These are phyloP conservation scores for Neopipo cinnamomea DNA, from an alignment of 2,113 vertebrate genomes.

Conservation along the genomic window DNA sequence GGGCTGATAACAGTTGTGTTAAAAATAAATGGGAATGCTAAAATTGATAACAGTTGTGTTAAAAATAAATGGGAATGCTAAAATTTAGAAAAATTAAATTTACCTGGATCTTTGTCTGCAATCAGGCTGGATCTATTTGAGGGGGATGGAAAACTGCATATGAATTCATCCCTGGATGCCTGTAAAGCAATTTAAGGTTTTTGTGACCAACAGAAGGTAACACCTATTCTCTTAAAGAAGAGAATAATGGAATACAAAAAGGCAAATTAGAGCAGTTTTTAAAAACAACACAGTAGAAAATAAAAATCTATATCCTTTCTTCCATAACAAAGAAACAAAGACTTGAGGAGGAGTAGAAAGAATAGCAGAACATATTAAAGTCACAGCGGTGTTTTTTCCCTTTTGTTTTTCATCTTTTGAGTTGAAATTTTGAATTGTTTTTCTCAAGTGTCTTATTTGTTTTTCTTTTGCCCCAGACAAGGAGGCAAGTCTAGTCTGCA, in stretches of 20 bases:
- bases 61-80: background rate
- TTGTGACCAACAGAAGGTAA: background rate
- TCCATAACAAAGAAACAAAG: background rate
- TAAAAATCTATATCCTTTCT: background rate
- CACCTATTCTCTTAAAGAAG: background rate
- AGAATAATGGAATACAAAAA: background rate
- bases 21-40: background rate
- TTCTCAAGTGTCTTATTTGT: background rate
- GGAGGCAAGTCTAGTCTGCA: background rate
- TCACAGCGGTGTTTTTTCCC: background rate
- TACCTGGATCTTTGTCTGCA: slow-evolving; percentile 85
- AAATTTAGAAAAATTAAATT: slow-evolving; percentile 2
- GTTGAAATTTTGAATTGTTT: background rate
- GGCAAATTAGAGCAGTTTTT: background rate
- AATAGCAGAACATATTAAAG: background rate
- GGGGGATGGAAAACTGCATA: slow-evolving; percentile 74
- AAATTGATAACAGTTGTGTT: background rate
- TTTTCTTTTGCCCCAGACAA: background rate
- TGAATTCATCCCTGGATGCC: slow-evolving; percentile 88
- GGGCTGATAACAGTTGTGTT: background rate
- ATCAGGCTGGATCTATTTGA: slow-evolving; percentile 81
- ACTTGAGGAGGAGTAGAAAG: background rate
- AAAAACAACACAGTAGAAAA: background rate
- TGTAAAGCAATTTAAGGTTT: slow-evolving; percentile 56
- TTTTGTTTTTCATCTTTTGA: background rate